Evolutionary conservation across 2,888 invertebrate genomes (phyloP).

Genomic region (Callyntrura guangdongensis): DNA sequence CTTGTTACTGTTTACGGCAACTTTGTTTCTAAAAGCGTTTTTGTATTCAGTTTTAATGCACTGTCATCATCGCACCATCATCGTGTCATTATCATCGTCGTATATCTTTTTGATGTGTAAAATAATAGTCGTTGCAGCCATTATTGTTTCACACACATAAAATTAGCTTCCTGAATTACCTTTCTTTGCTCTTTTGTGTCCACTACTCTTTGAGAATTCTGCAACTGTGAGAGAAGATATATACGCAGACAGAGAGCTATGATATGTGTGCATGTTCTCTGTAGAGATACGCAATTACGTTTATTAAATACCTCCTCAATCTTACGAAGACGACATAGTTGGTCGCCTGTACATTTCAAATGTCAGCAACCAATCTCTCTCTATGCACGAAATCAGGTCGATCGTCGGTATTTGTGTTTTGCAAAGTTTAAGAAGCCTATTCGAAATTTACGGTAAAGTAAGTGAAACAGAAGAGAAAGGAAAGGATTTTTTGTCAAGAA

Average conservation of each 20-base stretch:
- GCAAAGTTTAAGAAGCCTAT: background rate
- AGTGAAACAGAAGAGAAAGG: conserved; percentile 11
- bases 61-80: conserved; percentile 38
- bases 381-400: conserved; percentile 59
- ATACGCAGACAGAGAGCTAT: background rate
- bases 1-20: conserved; percentile 28
- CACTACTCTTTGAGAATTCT: background rate
- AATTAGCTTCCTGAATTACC: conserved; percentile 70
- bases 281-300: too few relatives aligned
- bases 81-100: conserved; percentile 6
- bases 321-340: conserved; percentile 21
- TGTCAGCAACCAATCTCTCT: conserved; percentile 19
- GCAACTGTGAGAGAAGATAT: background rate
- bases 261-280: too few relatives aligned
- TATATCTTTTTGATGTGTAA: conserved; percentile 31
- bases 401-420: conserved; percentile 47
- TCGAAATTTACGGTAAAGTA: conserved; percentile 9
- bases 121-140: conserved; percentile 28
- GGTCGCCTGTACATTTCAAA: conserved; percentile 31
- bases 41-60: conserved; percentile 31
- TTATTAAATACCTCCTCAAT: background rate
- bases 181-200: conserved; percentile 15
- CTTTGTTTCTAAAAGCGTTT: conserved; percentile 2
- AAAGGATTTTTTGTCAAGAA: conserved; percentile 30
- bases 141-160: conserved; percentile 58